A percentile compares a stretch with the other conserved stretches of the same genome.
Evolutionary conservation across 2,888 invertebrate species (phyloP).

Genomic region (Ophion slaviceki): DNA sequence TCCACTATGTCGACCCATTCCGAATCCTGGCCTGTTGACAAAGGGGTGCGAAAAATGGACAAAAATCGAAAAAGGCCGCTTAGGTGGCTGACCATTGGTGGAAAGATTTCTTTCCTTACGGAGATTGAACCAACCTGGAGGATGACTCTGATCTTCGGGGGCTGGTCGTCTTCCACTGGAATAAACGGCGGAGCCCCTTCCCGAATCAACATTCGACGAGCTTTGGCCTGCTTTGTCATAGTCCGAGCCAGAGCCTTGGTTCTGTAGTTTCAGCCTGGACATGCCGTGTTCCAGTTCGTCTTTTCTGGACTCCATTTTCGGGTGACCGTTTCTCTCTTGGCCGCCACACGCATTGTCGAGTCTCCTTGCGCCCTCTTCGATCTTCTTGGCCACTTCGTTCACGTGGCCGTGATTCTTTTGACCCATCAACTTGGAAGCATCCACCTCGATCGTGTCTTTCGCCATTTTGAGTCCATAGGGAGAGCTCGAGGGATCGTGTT

Average conservation of each 20-base stretch:
- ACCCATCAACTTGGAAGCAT: constrained; percentile 63
- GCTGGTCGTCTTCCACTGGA: constrained; percentile 88
- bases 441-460: constrained; percentile 72
- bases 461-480: constrained; percentile 63
- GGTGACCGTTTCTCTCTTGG: constrained; percentile 52
- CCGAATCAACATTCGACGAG: constrained; percentile 90
- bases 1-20: constrained; percentile 94
- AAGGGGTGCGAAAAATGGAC: background rate
- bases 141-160: constrained; percentile 82
- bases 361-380: constrained; percentile 69
- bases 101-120: background rate
- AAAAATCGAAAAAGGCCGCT: background rate
- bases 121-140: constrained; percentile 75
- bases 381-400: constrained; percentile 73
- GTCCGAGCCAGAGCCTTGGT: constrained; percentile 84
- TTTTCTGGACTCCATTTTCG: constrained; percentile 75
- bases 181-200: constrained; percentile 92
- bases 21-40: constrained; percentile 86
- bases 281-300: constrained; percentile 80
- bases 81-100: background rate
- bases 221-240: constrained; percentile 91
- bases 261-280: constrained; percentile 79
- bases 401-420: constrained; percentile 66
- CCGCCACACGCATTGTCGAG: constrained; percentile 59
- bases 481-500: constrained; percentile 71